Evolutionary conservation across 2,888 invertebrate species (phyloP).

Genomic region (Acronicta psi): DNA sequence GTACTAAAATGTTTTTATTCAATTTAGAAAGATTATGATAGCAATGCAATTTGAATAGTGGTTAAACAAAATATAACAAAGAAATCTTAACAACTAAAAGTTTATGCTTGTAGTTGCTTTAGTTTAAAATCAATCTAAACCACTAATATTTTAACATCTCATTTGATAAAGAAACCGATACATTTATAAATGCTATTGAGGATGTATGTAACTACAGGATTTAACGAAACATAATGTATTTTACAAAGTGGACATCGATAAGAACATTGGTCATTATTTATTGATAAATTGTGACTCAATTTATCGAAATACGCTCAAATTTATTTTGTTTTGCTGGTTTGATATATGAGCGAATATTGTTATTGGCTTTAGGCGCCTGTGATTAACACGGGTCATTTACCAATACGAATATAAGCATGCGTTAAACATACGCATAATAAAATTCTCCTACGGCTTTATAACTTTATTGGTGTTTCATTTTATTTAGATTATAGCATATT

Average conservation of each 20-base stretch:
- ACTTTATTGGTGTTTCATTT: not conserved
- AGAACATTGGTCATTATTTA: slow-evolving; percentile 9
- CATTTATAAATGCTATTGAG: slow-evolving; percentile 47
- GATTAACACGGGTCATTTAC: not conserved
- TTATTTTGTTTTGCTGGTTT: slow-evolving; percentile 13
- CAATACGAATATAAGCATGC: slow-evolving; percentile 3
- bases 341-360: slow-evolving; percentile 44
- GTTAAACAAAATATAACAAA: not conserved
- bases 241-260: slow-evolving; percentile 10
- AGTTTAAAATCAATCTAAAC: slow-evolving; percentile 36
- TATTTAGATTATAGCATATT: too few relatives aligned
- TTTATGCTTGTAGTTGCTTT: not conserved
- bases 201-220: slow-evolving; percentile 24
- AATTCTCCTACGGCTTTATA: not conserved
- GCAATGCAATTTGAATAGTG: slow-evolving; percentile 32
- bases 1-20: slow-evolving; percentile 49
- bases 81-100: not conserved
- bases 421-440: not conserved
- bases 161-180: slow-evolving; percentile 38
- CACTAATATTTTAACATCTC: slow-evolving; percentile 40
- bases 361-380: slow-evolving; percentile 10
- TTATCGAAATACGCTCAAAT: slow-evolving; percentile 13
- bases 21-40: slow-evolving; percentile 48
- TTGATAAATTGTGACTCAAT: slow-evolving; percentile 6
- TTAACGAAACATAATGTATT: slow-evolving; percentile 19